Evolutionary conservation across 1,140 invertebrate species (phyloP).

Genomic region (Hydropsyche tenuis): DNA sequence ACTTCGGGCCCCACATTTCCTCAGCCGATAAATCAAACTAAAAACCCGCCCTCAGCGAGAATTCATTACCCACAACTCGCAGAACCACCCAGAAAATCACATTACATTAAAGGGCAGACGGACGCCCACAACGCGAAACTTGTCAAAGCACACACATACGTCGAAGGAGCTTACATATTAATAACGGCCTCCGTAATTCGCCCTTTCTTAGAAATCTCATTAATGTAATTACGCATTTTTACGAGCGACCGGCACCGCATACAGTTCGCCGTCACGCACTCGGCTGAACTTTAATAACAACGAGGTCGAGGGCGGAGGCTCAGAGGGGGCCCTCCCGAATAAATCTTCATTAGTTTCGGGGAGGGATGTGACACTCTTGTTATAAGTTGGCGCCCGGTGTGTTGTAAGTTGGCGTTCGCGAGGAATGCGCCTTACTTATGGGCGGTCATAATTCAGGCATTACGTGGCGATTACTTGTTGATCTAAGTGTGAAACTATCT

Average conservation of each 20-base stretch:
- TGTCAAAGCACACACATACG: constrained; percentile 16
- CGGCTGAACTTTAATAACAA: constrained; percentile 24
- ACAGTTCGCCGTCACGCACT: constrained; percentile 8
- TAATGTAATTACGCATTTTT: constrained; percentile 35
- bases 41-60: too few relatives aligned
- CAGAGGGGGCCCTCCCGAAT: background rate
- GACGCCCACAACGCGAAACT: background rate
- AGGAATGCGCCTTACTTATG: constrained; percentile 3
- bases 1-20: too few relatives aligned
- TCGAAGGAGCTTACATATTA: background rate
- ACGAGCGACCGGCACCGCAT: background rate
- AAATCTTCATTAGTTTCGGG: constrained; percentile 37
- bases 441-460: constrained; percentile 12
- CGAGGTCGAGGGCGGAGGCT: background rate
- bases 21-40: too few relatives aligned
- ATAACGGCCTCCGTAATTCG: constrained; percentile 5
- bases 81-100: too few relatives aligned
- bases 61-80: too few relatives aligned
- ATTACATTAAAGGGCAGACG: too few relatives aligned
- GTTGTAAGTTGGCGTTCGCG: background rate
- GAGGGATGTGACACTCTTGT: constrained; percentile 35
- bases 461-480: constrained; percentile 11
- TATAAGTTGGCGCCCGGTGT: too few relatives aligned
- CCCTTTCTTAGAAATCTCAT: constrained; percentile 3
- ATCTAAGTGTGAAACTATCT: background rate